A percentile compares a stretch with the other conserved stretches of the same genome.
These are phyloP conservation scores for Pocillopora damicornis DNA, from an alignment of 64 coral and sea anemone genomes.

Conservation along the genomic window DNA sequence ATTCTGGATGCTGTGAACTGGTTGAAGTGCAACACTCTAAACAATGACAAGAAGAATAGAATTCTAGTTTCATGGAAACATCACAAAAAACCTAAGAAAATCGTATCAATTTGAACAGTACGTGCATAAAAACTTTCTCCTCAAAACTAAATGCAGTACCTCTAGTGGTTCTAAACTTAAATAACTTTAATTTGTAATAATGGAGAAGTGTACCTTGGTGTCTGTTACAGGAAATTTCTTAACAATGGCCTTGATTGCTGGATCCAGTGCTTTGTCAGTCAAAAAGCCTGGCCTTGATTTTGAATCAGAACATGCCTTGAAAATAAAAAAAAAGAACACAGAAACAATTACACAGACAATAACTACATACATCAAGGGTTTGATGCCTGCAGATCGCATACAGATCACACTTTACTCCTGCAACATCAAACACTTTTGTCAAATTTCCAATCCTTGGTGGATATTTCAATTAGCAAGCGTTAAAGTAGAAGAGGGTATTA, in stretches of 20 bases:
- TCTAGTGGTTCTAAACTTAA: no score
- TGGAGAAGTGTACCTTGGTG: constrained; percentile 56
- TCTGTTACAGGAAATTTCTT: constrained; percentile 92
- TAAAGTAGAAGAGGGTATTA: no score
- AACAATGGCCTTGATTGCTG: constrained; percentile 88
- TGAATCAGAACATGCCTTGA: constrained; percentile 87
- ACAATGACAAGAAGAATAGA: not conserved
- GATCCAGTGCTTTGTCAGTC: constrained; percentile 86
- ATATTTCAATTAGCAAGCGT: no score
- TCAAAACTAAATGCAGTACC: no score
- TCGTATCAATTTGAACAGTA: not conserved
- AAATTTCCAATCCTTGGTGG: no score
- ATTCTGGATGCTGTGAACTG: constrained; percentile 85
- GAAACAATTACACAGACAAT: no score
- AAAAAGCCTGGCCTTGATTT: constrained; percentile 95
- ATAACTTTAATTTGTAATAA: not conserved
- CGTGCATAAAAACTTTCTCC: no score
- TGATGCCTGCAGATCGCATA: no score
- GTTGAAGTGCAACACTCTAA: constrained; percentile 77
- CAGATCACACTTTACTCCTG: no score
- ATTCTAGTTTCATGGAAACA: not conserved
- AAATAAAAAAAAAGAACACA: not conserved
- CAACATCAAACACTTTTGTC: no score
- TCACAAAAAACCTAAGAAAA: not conserved
- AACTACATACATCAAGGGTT: no score